These are phyloP conservation scores for Alsophila aescularia DNA, from an alignment of 2,888 invertebrate genomes.

Conservation along the genomic window DNA sequence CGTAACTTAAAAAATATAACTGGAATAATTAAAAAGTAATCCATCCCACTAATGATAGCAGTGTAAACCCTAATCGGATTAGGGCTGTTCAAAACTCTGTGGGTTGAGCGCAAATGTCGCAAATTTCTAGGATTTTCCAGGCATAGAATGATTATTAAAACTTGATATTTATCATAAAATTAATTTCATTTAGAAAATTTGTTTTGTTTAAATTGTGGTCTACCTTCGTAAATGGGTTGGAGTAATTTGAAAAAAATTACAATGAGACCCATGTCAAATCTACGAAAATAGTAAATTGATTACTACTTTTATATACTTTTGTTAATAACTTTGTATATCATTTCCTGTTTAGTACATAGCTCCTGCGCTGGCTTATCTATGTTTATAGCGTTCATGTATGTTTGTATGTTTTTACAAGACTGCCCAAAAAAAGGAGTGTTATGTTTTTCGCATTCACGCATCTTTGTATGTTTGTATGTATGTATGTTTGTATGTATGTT, in stretches of 20 bases:
- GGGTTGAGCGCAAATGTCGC: background rate
- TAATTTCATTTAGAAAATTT: background rate
- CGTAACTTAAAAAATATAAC: background rate
- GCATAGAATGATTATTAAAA: slow-evolving; percentile 5
- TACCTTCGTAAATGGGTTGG: background rate
- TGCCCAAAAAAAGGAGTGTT: no score
- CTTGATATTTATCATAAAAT: slow-evolving; percentile 7
- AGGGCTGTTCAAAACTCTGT: slow-evolving; percentile 3
- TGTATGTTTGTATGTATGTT: no score
- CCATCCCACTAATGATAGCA: background rate
- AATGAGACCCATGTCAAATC: background rate
- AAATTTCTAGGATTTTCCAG: slow-evolving; percentile 9
- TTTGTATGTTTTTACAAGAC: no score
- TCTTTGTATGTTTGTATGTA: no score
- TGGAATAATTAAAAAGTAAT: background rate
- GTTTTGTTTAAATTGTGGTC: background rate
- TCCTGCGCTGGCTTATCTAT: no score
- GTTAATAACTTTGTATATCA: no score
- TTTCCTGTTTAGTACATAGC: no score
- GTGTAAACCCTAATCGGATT: slow-evolving; percentile 8
- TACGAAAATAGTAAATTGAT: no score
- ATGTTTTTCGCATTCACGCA: no score
- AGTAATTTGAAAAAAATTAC: background rate
- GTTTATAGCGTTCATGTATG: no score
- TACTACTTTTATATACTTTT: no score